Conservation (phyloP, 2,888 invertebrate species). For the Ophraella communa region DNA sequence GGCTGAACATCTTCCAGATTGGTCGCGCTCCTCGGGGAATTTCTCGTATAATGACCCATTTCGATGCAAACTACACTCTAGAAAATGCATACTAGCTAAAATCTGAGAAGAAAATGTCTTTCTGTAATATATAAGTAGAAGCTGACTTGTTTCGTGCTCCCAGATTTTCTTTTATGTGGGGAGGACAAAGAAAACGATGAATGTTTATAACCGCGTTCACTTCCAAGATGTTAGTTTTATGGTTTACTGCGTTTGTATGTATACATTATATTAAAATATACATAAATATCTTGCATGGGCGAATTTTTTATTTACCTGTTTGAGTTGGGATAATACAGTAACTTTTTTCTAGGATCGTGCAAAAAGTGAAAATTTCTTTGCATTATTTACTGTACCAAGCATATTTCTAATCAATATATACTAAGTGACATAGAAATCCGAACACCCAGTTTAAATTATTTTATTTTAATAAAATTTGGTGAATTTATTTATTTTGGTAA, state of each 20-base stretch:
- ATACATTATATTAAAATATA: not conserved
- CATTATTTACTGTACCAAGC: too few species aligned
- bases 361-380: too few species aligned
- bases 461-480: too few species aligned
- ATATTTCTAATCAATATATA: too few species aligned
- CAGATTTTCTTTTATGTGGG: constrained; percentile 1
- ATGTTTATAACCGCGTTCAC: constrained; percentile 2
- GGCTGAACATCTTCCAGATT: constrained; percentile 41
- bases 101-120: constrained; percentile 52
- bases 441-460: too few species aligned
- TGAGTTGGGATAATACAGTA: not conserved
- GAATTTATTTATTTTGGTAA: too few species aligned
- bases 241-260: not conserved
- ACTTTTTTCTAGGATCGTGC: too few species aligned
- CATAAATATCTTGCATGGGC: too few species aligned
- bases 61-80: constrained; percentile 65
- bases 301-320: too few species aligned
- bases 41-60: constrained; percentile 63
- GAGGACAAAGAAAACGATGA: constrained; percentile 1
- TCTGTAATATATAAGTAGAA: constrained; percentile 49
- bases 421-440: too few species aligned
- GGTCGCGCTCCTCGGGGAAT: constrained; percentile 47
- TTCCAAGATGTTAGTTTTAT: not conserved
- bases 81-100: constrained; percentile 57
- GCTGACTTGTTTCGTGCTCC: constrained; percentile 12